Percentiles rank a stretch among this genome's conserved stretches.
phyloP scores from a whole-genome alignment of 30 jellyfish, hydroid and myxozoan genomes.

The Hydra vulgaris region DNA sequence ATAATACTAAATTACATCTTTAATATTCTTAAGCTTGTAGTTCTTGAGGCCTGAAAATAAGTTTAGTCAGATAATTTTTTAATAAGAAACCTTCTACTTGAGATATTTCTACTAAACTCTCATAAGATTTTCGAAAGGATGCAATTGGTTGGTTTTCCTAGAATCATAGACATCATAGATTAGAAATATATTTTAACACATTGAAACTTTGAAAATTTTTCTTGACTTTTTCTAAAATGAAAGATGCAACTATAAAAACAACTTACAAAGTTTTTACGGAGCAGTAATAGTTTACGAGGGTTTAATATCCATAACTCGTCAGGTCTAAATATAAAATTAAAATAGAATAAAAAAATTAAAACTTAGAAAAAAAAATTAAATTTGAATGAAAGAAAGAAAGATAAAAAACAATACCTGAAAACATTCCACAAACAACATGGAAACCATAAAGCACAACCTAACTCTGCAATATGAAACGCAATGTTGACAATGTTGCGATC shows the following conservation, averaged over 20 bases:
- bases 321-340: constrained; percentile 33
- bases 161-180: too few species aligned
- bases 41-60: too few species aligned
- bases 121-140: background rate
- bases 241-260: too few species aligned
- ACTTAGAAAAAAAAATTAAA: background rate
- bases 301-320: constrained; percentile 80
- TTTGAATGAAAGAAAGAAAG: background rate
- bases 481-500: constrained; percentile 67
- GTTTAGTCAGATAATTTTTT: background rate
- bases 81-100: background rate
- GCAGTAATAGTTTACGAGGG: constrained; percentile 50
- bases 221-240: too few species aligned
- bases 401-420: constrained; percentile 36
- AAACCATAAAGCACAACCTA: constrained; percentile 88
- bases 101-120: background rate
- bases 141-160: background rate
- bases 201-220: too few species aligned
- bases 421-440: constrained; percentile 96
- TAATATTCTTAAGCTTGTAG: too few species aligned
- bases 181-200: too few species aligned
- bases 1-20: background rate
- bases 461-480: constrained; percentile 62
- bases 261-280: constrained; percentile 2
- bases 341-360: background rate